phyloP scores from a whole-genome alignment of 2,888 invertebrate genomes.

The Xestia xanthographa region DNA sequence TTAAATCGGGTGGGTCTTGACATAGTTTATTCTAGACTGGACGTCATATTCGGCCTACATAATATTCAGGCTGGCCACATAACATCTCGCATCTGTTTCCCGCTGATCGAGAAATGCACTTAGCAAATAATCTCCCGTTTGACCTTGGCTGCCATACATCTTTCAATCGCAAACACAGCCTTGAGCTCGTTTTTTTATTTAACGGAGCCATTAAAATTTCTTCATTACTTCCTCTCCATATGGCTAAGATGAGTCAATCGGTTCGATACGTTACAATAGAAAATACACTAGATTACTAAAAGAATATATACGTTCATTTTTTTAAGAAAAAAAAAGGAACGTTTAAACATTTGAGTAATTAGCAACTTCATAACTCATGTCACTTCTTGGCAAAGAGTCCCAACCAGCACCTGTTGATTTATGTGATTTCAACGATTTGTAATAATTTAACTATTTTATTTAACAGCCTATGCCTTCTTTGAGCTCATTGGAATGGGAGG shows the following conservation, averaged over 20 bases:
- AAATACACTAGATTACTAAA: constrained; percentile 10
- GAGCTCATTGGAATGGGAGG: background rate
- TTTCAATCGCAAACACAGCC: constrained; percentile 74
- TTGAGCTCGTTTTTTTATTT: constrained; percentile 81
- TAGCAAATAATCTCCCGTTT: constrained; percentile 70
- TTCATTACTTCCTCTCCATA: constrained; percentile 82
- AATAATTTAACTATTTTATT: constrained; percentile 43
- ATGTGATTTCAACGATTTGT: constrained; percentile 62
- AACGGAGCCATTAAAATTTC: constrained; percentile 77
- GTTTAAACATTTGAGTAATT: constrained; percentile 62
- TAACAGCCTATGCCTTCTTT: constrained; percentile 7
- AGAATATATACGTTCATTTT: background rate
- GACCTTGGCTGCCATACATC: constrained; percentile 77
- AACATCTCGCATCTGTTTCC: constrained; percentile 72
- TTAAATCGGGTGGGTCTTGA: constrained; percentile 47
- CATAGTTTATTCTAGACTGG: constrained; percentile 43
- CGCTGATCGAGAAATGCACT: constrained; percentile 72
- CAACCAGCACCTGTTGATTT: constrained; percentile 62
- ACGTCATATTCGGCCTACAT: constrained; percentile 55
- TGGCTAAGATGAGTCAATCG: constrained; percentile 77
- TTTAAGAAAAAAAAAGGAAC: constrained; percentile 7
- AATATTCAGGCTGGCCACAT: constrained; percentile 43
- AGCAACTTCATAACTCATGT: constrained; percentile 68
- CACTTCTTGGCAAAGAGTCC: constrained; percentile 70
- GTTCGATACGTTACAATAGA: constrained; percentile 46